Percentiles rank a stretch among this genome's conserved stretches.
Evolutionary conservation across 2,888 invertebrate species (phyloP).

Genomic region (Melikaiella ostensackeni): DNA sequence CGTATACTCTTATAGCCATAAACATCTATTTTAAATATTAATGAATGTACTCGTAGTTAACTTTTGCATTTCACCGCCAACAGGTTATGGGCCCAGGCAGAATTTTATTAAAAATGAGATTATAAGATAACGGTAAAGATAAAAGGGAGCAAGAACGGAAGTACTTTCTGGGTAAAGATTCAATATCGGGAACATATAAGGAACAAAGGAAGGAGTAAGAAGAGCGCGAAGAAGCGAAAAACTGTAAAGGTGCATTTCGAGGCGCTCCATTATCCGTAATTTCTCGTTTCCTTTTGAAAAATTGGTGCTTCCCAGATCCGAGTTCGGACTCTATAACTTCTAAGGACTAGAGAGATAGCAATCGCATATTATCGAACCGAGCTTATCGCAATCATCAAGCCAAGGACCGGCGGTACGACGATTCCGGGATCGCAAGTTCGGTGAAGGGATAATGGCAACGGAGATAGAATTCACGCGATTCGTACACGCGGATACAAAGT

Average conservation of each 20-base stretch:
- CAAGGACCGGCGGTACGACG: conserved; percentile 7
- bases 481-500: conserved; percentile 57
- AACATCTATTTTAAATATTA: neutral
- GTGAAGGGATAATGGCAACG: conserved; percentile 60
- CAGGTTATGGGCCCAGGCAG: neutral
- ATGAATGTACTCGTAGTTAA: neutral
- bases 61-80: too few relatives aligned
- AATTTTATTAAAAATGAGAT: neutral
- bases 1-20: neutral
- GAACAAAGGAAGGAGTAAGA: conserved; percentile 19
- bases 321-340: conserved; percentile 33
- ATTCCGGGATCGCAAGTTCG: conserved; percentile 42
- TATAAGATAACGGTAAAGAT: neutral
- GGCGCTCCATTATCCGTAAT: conserved; percentile 32
- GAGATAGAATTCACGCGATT: conserved; percentile 61
- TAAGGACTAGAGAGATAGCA: conserved; percentile 56
- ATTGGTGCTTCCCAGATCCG: conserved; percentile 22
- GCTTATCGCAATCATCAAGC: conserved; percentile 62
- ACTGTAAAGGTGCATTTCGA: conserved; percentile 11
- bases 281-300: conserved; percentile 31
- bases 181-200: conserved; percentile 16
- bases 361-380: conserved; percentile 59
- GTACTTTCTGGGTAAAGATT: neutral
- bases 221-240: conserved; percentile 18
- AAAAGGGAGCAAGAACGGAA: neutral